Evolutionary conservation across 1,140 invertebrate species (phyloP).

Genomic region (Zaprionus vittiger): DNA sequence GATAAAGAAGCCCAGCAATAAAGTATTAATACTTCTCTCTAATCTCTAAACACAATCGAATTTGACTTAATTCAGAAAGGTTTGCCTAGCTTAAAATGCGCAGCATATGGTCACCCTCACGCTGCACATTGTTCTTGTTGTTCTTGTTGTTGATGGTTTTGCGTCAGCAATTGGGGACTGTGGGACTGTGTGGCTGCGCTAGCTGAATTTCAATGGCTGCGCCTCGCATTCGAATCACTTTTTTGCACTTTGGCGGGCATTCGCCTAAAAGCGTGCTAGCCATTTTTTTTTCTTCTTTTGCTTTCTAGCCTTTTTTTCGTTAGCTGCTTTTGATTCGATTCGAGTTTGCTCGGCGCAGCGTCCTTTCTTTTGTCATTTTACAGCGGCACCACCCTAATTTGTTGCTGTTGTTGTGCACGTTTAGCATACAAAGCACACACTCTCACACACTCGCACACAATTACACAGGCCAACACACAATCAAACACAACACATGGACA

Average conservation of each 20-base stretch:
- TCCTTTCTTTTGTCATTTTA: slow-evolving; percentile 71
- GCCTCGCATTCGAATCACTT: slow-evolving; percentile 27
- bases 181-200: slow-evolving; percentile 9
- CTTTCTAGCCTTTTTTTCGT: slow-evolving; percentile 39
- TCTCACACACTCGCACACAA: slow-evolving; percentile 14
- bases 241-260: slow-evolving; percentile 61
- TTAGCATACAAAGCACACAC: slow-evolving; percentile 69
- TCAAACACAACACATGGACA: slow-evolving; percentile 21
- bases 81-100: slow-evolving; percentile 13
- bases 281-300: slow-evolving; percentile 45
- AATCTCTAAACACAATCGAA: not conserved
- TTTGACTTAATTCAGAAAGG: not conserved
- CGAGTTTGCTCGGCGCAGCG: slow-evolving; percentile 56
- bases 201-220: slow-evolving; percentile 57
- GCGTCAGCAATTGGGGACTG: slow-evolving; percentile 15
- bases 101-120: slow-evolving; percentile 30
- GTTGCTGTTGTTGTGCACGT: slow-evolving; percentile 62
- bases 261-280: slow-evolving; percentile 69
- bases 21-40: not conserved
- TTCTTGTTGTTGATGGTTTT: slow-evolving; percentile 24
- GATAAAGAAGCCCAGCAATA: not conserved
- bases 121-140: slow-evolving; percentile 32
- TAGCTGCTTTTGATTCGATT: slow-evolving; percentile 73
- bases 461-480: not conserved
- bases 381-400: slow-evolving; percentile 72